These are phyloP conservation scores for Paramormyrops kingsleyae DNA, from an alignment of 2,113 vertebrate species.

Conservation along the genomic window DNA sequence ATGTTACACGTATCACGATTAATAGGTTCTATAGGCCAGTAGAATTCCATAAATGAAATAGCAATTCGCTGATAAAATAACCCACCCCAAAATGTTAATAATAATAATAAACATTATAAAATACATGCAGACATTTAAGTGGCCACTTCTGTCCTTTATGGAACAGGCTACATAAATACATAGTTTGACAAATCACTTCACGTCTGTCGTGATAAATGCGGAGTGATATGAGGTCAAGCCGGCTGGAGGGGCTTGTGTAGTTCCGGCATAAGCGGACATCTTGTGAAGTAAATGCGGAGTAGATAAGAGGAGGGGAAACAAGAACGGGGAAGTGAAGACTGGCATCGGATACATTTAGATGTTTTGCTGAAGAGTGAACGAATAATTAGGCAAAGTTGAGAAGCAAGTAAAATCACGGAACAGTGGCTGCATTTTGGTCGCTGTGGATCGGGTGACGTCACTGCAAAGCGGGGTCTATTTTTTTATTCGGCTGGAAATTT, in stretches of 20 bases:
- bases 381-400: neutral
- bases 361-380: slow-evolving; percentile 10
- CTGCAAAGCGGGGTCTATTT: neutral
- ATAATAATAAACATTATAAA: neutral
- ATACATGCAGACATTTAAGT: neutral
- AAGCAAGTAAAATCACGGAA: neutral
- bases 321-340: neutral
- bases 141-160: neutral
- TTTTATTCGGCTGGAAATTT: slow-evolving; percentile 8
- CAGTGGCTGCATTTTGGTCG: neutral
- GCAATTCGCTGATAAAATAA: neutral
- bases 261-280: slow-evolving; percentile 37
- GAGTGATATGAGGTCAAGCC: slow-evolving; percentile 23
- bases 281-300: slow-evolving; percentile 32
- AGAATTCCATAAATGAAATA: neutral
- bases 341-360: slow-evolving; percentile 17
- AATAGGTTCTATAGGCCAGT: neutral
- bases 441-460: neutral
- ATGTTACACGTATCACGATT: neutral
- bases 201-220: neutral
- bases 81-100: neutral
- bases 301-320: slow-evolving; percentile 12
- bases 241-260: slow-evolving; percentile 27
- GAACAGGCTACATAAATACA: neutral
- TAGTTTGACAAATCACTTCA: neutral